Evolutionary conservation across 2,113 vertebrate species (phyloP).

Genomic region (Capreolus pygargus): DNA sequence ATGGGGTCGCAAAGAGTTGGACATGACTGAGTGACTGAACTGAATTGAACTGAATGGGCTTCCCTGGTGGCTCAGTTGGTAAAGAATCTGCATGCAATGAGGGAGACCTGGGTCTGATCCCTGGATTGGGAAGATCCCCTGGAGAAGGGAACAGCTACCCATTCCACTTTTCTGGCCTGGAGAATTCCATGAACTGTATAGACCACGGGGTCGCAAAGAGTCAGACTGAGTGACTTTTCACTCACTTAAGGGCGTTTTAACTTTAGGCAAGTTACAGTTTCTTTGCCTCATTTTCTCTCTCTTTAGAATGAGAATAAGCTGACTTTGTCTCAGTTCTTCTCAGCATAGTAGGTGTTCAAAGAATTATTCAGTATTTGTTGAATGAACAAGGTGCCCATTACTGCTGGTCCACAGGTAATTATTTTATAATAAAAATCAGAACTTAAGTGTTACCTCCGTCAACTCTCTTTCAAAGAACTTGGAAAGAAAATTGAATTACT

Average conservation of each 20-base stretch:
- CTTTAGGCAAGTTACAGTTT: background rate
- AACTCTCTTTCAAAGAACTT: conserved; percentile 15
- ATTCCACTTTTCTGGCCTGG: background rate
- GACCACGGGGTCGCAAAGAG: background rate
- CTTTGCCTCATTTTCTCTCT: background rate
- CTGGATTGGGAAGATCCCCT: background rate
- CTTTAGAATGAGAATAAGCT: background rate
- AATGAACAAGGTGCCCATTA: background rate
- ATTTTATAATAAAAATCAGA: background rate
- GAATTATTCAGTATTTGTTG: background rate
- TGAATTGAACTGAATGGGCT: background rate
- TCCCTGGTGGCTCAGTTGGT: background rate
- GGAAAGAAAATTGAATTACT: conserved; percentile 12
- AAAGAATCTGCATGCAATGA: background rate
- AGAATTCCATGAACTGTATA: background rate
- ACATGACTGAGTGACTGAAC: background rate
- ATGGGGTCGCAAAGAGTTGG: background rate
- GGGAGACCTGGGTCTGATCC: background rate
- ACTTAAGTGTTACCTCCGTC: background rate
- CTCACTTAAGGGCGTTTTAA: background rate
- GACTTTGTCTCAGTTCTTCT: background rate
- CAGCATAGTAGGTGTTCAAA: background rate
- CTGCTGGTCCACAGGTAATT: background rate
- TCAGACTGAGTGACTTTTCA: background rate
- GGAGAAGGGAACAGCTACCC: background rate